These are phyloP conservation scores for Panulirus ornatus DNA, from an alignment of 1,140 invertebrate species.

Conservation along the genomic window DNA sequence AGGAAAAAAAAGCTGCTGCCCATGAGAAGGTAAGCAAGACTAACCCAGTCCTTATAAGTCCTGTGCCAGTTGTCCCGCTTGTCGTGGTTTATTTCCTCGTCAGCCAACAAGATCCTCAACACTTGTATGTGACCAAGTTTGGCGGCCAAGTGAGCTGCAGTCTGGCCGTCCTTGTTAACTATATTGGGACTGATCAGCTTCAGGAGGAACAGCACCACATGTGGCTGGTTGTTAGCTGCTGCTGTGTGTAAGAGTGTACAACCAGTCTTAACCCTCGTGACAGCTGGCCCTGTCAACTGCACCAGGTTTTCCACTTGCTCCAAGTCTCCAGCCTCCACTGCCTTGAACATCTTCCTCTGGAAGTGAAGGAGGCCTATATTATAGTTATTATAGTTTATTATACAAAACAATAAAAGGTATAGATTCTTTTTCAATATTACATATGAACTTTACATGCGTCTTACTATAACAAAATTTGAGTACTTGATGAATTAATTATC, in stretches of 20 bases:
- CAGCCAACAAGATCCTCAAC: conserved; percentile 40
- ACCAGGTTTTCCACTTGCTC: conserved; percentile 23
- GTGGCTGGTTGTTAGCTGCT: conserved; percentile 18
- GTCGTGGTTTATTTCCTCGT: conserved; percentile 35
- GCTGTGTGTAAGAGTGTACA: conserved; percentile 46
- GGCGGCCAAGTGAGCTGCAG: conserved; percentile 57
- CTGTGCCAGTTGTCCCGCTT: conserved; percentile 11
- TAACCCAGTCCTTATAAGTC: conserved; percentile 43
- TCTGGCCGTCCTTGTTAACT: conserved; percentile 50
- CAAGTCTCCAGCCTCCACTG: conserved; percentile 40
- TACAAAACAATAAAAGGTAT: not conserved
- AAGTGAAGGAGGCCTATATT: not conserved
- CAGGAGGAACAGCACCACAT: conserved; percentile 44
- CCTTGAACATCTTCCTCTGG: conserved; percentile 19
- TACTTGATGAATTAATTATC: not conserved
- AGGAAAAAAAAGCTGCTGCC: too few species aligned
- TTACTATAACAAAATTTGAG: not conserved
- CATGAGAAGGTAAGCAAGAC: not conserved
- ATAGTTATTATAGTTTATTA: not conserved
- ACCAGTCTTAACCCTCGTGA: conserved; percentile 7
- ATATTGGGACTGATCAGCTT: conserved; percentile 55
- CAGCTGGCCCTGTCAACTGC: conserved; percentile 29
- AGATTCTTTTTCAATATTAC: not conserved
- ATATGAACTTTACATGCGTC: not conserved
- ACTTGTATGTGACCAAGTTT: conserved; percentile 47